Evolutionary conservation across 2,113 vertebrate genomes (phyloP).

Genomic region (Malurus elegans): DNA sequence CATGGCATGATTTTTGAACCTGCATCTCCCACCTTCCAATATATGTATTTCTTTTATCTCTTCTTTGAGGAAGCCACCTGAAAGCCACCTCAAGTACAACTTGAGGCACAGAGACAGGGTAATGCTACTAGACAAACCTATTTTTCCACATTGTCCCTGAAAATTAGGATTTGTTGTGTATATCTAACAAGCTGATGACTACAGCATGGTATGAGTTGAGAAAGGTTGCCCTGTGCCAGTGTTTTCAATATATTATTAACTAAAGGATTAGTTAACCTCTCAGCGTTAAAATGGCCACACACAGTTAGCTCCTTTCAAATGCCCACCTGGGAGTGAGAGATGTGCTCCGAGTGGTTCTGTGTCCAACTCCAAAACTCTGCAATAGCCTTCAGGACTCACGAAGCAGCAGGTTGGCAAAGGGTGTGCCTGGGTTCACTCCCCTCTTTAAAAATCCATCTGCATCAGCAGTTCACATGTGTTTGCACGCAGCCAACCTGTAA

Average conservation of each 20-base stretch:
- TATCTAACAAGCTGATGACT: background rate
- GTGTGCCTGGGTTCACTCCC: background rate
- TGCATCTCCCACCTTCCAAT: background rate
- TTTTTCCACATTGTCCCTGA: background rate
- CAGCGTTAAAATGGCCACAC: background rate
- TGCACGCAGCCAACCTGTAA: background rate
- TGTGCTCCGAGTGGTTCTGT: background rate
- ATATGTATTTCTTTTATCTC: background rate
- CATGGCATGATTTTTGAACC: accelerated
- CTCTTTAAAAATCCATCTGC: background rate
- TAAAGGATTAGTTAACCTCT: background rate
- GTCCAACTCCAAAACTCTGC: accelerated
- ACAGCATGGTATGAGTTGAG: background rate
- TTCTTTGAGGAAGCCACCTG: background rate
- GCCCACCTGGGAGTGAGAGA: background rate
- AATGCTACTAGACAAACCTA: background rate
- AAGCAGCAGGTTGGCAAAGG: background rate
- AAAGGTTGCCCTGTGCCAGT: background rate
- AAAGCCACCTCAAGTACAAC: background rate
- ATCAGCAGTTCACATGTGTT: background rate
- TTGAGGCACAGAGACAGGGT: background rate
- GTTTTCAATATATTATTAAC: background rate
- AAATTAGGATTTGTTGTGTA: background rate
- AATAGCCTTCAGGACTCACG: accelerated
- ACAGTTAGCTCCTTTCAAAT: background rate